Evolutionary conservation across 2,888 invertebrate species (phyloP).

Genomic region (Drepanosiphum platanoidis): DNA sequence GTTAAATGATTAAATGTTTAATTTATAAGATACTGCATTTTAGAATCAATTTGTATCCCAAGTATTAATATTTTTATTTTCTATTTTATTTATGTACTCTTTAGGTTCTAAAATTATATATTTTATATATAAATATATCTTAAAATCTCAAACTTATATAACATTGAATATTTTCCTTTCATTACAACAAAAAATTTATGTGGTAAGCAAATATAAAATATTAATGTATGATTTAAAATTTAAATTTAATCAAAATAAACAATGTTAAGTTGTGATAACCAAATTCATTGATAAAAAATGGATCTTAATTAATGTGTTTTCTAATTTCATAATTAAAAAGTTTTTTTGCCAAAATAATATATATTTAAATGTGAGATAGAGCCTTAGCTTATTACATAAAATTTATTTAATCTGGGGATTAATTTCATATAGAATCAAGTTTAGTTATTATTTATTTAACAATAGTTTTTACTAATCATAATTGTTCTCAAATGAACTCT

Average conservation of each 20-base stretch:
- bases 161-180: not conserved
- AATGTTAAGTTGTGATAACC: not conserved
- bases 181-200: not conserved
- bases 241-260: not conserved
- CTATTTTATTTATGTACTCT: slow-evolving; percentile 33
- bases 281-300: not conserved
- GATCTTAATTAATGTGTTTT: not conserved
- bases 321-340: not conserved
- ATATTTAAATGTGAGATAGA: too few relatives aligned
- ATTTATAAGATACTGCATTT: slow-evolving; percentile 22
- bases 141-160: not conserved
- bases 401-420: too few relatives aligned
- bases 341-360: too few relatives aligned
- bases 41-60: slow-evolving; percentile 14
- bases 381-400: too few relatives aligned
- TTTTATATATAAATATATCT: not conserved
- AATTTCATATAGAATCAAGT: too few relatives aligned
- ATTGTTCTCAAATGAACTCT: too few relatives aligned
- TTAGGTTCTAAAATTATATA: not conserved
- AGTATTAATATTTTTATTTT: slow-evolving; percentile 18
- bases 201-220: not conserved
- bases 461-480: too few relatives aligned
- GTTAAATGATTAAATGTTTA: slow-evolving; percentile 56
- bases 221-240: not conserved
- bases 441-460: too few relatives aligned